phyloP scores from a whole-genome alignment of 2,888 invertebrate species.

The Nemoura dubitans region DNA sequence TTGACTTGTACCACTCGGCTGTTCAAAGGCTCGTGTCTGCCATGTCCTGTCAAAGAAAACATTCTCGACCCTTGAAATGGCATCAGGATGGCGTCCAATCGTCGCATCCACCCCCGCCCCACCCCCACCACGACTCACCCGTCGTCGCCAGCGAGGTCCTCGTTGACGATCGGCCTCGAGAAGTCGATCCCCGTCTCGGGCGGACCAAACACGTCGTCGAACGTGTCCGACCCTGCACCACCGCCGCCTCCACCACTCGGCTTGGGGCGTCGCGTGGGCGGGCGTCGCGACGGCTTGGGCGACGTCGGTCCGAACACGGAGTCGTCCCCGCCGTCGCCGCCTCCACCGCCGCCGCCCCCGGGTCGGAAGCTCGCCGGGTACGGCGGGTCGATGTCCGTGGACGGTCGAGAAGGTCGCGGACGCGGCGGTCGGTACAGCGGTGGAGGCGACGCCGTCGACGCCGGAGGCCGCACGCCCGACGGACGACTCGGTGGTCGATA shows the following conservation, averaged over 20 bases:
- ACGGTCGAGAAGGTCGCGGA: background rate
- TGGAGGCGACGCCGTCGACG: slow-evolving; percentile 37
- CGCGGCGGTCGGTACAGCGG: slow-evolving; percentile 16
- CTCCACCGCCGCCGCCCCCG: slow-evolving; percentile 9
- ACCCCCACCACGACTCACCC: background rate
- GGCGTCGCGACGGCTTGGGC: background rate
- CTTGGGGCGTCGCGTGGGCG: background rate
- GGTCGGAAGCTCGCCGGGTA: slow-evolving; percentile 40
- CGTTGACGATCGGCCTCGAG: slow-evolving; percentile 26
- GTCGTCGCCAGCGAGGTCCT: background rate
- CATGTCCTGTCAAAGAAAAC: too few relatives aligned
- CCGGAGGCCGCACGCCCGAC: slow-evolving; percentile 14
- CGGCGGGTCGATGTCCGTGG: background rate
- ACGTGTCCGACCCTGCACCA: background rate
- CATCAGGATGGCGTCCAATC: too few relatives aligned
- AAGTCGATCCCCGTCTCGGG: background rate
- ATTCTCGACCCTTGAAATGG: too few relatives aligned
- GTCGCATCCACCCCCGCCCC: too few relatives aligned
- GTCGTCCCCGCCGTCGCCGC: slow-evolving; percentile 40
- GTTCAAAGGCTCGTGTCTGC: too few relatives aligned
- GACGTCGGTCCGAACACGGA: slow-evolving; percentile 45
- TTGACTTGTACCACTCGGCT: too few relatives aligned
- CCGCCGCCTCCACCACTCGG: background rate
- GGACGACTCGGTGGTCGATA: background rate
- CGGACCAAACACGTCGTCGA: slow-evolving; percentile 43